Percentiles rank a stretch among this genome's conserved stretches.
Evolutionary conservation across 2,113 vertebrate species (phyloP).

Genomic region (Steatornis caripensis): DNA sequence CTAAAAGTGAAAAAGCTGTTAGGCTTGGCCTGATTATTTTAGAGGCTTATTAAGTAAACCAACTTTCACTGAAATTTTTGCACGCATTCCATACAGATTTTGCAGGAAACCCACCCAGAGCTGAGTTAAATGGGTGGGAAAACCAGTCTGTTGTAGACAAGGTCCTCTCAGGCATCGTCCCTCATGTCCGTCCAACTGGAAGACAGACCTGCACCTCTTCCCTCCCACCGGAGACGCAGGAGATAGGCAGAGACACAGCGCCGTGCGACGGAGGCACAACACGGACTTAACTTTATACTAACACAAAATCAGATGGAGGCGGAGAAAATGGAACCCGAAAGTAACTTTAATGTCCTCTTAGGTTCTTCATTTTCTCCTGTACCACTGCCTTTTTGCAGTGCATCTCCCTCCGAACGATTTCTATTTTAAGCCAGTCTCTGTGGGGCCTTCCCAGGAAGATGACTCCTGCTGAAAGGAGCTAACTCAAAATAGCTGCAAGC

Average conservation of each 20-base stretch:
- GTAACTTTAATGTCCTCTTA: background rate
- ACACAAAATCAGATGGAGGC: background rate
- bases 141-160: background rate
- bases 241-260: background rate
- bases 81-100: background rate
- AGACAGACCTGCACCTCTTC: background rate
- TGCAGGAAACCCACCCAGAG: background rate
- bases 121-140: background rate
- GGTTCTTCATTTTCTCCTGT: background rate
- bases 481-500: background rate
- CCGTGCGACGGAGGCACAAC: background rate
- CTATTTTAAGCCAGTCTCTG: background rate
- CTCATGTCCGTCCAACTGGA: background rate
- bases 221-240: background rate
- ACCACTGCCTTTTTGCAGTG: background rate
- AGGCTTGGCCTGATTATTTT: background rate
- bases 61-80: background rate
- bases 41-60: background rate
- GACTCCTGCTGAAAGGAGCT: background rate
- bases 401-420: background rate
- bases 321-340: background rate
- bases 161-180: background rate
- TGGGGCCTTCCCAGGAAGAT: conserved; percentile 10
- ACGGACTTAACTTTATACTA: background rate
- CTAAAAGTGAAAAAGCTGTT: background rate